phyloP scores from a whole-genome alignment of 2,797 vertebrate genomes.

The Pangasius larnaudii region DNA sequence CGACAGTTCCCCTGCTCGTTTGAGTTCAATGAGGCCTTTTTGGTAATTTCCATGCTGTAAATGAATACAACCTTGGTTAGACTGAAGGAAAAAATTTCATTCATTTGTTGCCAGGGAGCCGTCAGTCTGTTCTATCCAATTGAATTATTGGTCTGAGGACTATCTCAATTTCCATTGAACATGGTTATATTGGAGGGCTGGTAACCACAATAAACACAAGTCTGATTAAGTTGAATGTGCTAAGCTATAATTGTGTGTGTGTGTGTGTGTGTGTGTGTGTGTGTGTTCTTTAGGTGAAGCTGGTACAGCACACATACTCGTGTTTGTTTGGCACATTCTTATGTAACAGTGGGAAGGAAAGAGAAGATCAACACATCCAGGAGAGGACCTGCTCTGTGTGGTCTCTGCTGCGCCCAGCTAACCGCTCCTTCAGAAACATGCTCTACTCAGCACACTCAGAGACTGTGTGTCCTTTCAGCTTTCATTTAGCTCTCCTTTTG shows the following conservation, averaged over 20 bases:
- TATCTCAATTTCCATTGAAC: neutral
- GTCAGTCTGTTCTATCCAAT: neutral
- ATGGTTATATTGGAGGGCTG: neutral
- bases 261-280: constrained; percentile 25
- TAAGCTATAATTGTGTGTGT: neutral
- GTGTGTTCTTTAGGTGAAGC: constrained; percentile 84
- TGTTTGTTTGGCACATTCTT: constrained; percentile 98
- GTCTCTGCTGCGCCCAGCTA: constrained; percentile 92
- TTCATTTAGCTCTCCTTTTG: neutral
- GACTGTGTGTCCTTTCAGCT: constrained; percentile 76
- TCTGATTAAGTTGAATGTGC: neutral
- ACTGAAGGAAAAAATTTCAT: neutral
- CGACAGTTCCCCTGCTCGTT: constrained; percentile 99
- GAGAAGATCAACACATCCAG: constrained; percentile 91
- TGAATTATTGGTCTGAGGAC: neutral
- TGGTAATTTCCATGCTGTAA: constrained; percentile 74
- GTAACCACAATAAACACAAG: neutral
- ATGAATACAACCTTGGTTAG: neutral
- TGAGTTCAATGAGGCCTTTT: constrained; percentile 98
- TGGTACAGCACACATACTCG: constrained; percentile 98
- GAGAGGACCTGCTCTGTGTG: constrained; percentile 96
- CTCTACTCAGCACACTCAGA: constrained; percentile 97
- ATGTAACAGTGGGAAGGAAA: constrained; percentile 96
- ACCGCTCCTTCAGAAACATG: constrained; percentile 93
- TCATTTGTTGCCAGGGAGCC: neutral